phyloP scores from a whole-genome alignment of 2,797 vertebrate genomes.

The Nothura maculosa region DNA sequence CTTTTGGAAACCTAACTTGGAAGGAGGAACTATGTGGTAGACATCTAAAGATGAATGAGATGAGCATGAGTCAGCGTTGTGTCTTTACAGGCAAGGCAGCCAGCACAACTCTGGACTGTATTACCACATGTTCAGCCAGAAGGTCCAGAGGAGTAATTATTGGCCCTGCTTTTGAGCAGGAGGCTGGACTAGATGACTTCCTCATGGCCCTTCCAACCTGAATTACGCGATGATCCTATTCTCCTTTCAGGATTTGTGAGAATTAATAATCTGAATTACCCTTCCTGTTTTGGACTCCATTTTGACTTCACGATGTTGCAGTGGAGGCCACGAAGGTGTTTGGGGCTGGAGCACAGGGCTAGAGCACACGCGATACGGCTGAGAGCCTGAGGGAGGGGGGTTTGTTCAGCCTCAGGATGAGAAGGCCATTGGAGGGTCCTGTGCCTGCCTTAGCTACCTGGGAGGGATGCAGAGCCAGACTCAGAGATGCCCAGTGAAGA shows the following conservation, averaged over 20 bases:
- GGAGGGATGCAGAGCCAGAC: background rate
- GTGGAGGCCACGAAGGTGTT: background rate
- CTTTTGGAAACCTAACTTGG: background rate
- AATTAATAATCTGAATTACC: rapidly evolving
- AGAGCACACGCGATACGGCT: background rate
- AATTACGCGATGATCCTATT: background rate
- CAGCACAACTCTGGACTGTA: background rate
- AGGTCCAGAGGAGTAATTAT: background rate
- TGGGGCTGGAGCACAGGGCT: background rate
- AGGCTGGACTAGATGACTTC: background rate
- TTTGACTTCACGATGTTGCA: background rate
- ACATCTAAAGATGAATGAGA: background rate
- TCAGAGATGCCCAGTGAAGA: background rate
- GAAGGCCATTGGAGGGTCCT: background rate
- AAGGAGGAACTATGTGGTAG: background rate
- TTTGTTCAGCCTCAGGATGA: background rate
- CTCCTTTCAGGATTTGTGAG: background rate
- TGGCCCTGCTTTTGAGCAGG: background rate
- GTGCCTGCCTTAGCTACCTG: background rate
- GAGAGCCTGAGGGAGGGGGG: background rate
- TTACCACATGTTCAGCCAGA: background rate
- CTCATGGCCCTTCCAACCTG: background rate
- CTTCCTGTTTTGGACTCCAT: background rate
- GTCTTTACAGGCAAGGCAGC: background rate
- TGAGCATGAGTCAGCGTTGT: background rate